These are phyloP conservation scores for Ophiothrix spiculata DNA, from an alignment of 35 echinoderm and acorn worm species.

Conservation along the genomic window DNA sequence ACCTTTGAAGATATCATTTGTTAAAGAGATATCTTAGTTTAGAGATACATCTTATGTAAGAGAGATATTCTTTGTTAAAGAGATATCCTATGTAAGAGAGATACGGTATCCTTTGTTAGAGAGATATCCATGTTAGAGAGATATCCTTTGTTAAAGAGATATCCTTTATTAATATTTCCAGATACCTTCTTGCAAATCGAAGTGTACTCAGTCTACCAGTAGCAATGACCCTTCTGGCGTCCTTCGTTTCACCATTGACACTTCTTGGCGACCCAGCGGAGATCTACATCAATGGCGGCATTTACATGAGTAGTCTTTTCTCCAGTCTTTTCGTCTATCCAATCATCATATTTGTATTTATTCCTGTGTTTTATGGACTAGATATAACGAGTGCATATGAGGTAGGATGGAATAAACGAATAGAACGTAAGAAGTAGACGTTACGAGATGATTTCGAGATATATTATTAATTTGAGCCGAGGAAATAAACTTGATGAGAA, in stretches of 20 bases:
- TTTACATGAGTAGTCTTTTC: not conserved
- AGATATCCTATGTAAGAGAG: too few relatives aligned
- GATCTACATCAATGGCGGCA: slow-evolving; percentile 1
- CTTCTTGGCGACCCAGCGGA: slow-evolving; percentile 26
- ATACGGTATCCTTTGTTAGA: too few relatives aligned
- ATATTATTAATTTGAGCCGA: too few relatives aligned
- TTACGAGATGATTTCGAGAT: too few relatives aligned
- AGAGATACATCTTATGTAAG: too few relatives aligned
- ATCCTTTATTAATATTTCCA: not conserved
- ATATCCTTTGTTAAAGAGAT: too few relatives aligned
- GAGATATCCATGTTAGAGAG: too few relatives aligned
- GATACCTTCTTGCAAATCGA: slow-evolving; percentile 71
- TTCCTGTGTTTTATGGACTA: slow-evolving; percentile 44
- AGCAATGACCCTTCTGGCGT: slow-evolving; percentile 54
- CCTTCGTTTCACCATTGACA: slow-evolving; percentile 76
- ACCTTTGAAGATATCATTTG: too few relatives aligned
- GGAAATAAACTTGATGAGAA: too few relatives aligned
- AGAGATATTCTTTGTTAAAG: too few relatives aligned
- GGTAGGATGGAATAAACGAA: slow-evolving; percentile 18
- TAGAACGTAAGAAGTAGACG: too few relatives aligned
- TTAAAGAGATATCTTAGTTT: too few relatives aligned
- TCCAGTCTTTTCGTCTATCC: not conserved
- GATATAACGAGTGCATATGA: slow-evolving; percentile 51
- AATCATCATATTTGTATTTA: not conserved
- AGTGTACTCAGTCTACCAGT: slow-evolving; percentile 57